Conservation (phyloP, 2,113 vertebrate genomes). For the Barbus barbus region DNA sequence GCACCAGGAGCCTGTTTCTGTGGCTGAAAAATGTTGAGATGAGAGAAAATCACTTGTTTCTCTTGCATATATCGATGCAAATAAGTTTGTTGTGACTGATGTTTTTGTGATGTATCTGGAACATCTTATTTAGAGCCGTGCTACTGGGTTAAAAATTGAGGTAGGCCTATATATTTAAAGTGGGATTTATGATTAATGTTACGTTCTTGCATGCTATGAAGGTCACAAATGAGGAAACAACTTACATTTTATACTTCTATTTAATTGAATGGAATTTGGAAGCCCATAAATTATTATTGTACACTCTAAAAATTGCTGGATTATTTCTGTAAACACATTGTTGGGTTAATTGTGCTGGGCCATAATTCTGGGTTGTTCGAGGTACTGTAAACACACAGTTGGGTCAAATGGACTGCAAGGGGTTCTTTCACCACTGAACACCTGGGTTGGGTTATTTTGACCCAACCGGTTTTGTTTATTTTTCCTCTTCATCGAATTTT, state of each 20-base stretch:
- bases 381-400: no score
- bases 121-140: neutral
- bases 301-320: no score
- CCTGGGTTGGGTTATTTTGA: no score
- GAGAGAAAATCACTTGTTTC: neutral
- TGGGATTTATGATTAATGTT: neutral
- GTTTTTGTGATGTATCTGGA: neutral
- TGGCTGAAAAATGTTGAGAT: constrained; percentile 2
- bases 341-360: no score
- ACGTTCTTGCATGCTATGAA: neutral
- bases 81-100: neutral
- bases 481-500: no score
- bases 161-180: no score
- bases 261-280: constrained; percentile 31
- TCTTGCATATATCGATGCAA: neutral
- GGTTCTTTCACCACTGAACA: no score
- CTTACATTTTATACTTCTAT: neutral
- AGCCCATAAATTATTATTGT: neutral
- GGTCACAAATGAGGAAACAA: neutral
- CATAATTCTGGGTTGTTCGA: no score
- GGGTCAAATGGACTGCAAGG: no score
- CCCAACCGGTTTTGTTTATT: no score
- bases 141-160: neutral
- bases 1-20: neutral
- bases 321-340: no score